A percentile compares a stretch with the other conserved stretches of the same genome.
These are phyloP conservation scores for Philhelius pedissequus DNA, from an alignment of 2,888 invertebrate genomes.

Conservation along the genomic window DNA sequence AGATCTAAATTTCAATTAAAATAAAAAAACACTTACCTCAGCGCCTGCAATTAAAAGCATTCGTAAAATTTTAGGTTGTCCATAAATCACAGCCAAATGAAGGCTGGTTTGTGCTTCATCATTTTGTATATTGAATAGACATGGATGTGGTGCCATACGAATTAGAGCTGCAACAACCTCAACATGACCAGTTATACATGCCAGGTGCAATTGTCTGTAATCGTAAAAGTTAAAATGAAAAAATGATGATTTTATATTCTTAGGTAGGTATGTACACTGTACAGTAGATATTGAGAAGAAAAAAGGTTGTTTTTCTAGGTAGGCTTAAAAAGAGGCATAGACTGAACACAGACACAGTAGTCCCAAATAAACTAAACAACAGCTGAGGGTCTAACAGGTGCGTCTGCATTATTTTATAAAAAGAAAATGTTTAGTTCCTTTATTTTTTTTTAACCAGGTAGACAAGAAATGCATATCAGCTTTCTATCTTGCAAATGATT, in stretches of 20 bases:
- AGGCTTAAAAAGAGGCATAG: conserved; percentile 4
- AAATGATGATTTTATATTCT: background rate
- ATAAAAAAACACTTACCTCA: conserved; percentile 74
- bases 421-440: background rate
- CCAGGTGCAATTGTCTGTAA: conserved; percentile 90
- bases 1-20: background rate
- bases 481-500: background rate
- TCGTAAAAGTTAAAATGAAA: conserved; percentile 19
- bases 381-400: conserved; percentile 43
- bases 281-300: background rate
- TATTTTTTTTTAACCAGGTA: conserved; percentile 28
- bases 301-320: conserved; percentile 27
- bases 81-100: conserved; percentile 91
- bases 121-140: conserved; percentile 88
- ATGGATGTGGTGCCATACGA: conserved; percentile 87
- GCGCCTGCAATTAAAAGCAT: conserved; percentile 91
- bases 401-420: background rate
- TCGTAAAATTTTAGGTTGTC: conserved; percentile 86
- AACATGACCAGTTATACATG: conserved; percentile 87
- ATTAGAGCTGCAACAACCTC: conserved; percentile 88
- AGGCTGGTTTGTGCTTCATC: conserved; percentile 89
- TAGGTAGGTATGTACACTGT: background rate
- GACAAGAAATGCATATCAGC: background rate
- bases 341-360: conserved; percentile 21
- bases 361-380: background rate